Evolutionary conservation across 64 coral and sea anemone genomes (phyloP).

Genomic region (Montipora foliosa): DNA sequence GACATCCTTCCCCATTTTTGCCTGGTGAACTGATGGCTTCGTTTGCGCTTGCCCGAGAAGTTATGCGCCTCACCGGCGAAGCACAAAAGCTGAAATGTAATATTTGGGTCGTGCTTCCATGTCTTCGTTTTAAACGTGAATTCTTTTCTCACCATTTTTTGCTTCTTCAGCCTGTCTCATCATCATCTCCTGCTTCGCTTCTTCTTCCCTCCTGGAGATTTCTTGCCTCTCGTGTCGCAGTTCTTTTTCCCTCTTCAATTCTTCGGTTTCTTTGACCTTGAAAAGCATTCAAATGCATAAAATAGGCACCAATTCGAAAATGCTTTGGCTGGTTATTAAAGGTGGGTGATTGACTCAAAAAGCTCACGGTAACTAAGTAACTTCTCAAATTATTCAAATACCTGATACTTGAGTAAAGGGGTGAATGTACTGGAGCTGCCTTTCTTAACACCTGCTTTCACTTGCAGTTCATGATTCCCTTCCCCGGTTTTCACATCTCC

Average conservation of each 20-base stretch:
- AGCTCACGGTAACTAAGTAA: neutral
- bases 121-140: neutral
- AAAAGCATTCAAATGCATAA: neutral
- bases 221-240: neutral
- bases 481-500: neutral
- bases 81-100: no score
- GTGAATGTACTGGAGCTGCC: neutral
- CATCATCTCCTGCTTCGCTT: neutral
- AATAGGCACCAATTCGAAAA: neutral
- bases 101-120: no score
- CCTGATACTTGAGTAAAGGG: slow-evolving; percentile 7
- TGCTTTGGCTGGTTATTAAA: neutral
- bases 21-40: no score
- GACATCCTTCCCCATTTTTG: no score
- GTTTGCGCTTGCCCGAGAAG: no score
- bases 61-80: no score
- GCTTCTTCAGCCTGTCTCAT: neutral
- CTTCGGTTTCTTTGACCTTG: neutral
- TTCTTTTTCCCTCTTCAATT: neutral
- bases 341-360: no score
- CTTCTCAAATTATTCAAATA: neutral
- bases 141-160: neutral
- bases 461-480: slow-evolving; percentile 4
- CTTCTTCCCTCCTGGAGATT: neutral
- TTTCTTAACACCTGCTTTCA: slow-evolving; percentile 4